Evolutionary conservation across 1,140 invertebrate species (phyloP), one percentile per base, ranked within the genome.

Genomic region (Trissolcus basalis): DNA sequence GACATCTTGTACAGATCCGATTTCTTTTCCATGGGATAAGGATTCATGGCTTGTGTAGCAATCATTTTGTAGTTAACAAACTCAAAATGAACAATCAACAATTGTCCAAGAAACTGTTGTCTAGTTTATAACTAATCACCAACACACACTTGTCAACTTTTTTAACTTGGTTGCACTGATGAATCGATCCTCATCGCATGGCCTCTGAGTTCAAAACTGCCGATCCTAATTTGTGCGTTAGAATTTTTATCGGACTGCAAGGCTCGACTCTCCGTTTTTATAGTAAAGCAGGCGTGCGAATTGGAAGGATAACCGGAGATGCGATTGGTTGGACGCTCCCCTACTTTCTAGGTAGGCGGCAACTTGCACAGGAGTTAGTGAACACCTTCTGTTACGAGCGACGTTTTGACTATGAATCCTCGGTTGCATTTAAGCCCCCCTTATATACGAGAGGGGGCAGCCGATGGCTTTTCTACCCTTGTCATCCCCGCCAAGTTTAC

Each of bases 341-440:
- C 43, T 12, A 13, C 43, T 12, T 3, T 7, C 13, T 44, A 4
- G 43, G n/a, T 39, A n/a, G 43, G 43, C 43, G 43, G 43, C 11
- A 8, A 12, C 13, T 3, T 13, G 11, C 1, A 8, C 12, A 13
- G 6, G 12, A 44, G 43, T 44, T 44, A 14, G 43, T 44, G 43
- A 44, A 44, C 43, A 44, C 43, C 43, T 44, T 44, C 43, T 44
- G 36, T 44, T 44, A 12, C 2, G 7, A 12, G 7, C 43, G 43
- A 13, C 12, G 7, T 44, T 13, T 7, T 44, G 43, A 44, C 43
- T 44, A 44, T 44, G 12, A n/a, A 44, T 44, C 43, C 13, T 12
- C 43, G 12, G 13, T 3, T 13, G 43, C 43, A 44, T 44, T 44
- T n/a, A 44, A 27, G 19, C 19, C 12, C 12, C 12, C 43, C 12